phyloP scores from a whole-genome alignment of 1,140 invertebrate species.

The Eurytemora carolleeae region DNA sequence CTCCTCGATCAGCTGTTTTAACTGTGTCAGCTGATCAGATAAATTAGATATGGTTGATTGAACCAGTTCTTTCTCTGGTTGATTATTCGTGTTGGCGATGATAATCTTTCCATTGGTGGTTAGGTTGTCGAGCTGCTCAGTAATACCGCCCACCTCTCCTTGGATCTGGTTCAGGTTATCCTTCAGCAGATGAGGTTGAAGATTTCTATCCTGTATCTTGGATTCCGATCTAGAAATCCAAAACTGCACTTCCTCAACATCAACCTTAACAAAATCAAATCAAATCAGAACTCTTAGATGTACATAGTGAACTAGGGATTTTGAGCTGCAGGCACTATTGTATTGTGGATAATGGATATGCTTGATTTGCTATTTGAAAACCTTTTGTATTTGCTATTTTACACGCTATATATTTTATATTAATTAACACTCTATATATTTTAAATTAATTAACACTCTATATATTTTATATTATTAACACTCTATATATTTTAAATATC shows the following conservation, averaged over 20 bases:
- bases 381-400: no score
- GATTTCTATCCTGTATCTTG: conserved; percentile 52
- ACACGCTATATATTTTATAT: no score
- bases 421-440: no score
- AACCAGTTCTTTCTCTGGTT: conserved; percentile 50
- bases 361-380: no score
- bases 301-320: no score
- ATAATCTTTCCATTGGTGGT: conserved; percentile 53
- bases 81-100: conserved; percentile 51
- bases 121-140: conserved; percentile 53
- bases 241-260: conserved; percentile 53
- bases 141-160: conserved; percentile 44
- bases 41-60: conserved; percentile 49
- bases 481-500: no score
- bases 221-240: conserved; percentile 63
- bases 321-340: no score
- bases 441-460: no score
- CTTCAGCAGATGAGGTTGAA: conserved; percentile 51
- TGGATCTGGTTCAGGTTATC: conserved; percentile 53
- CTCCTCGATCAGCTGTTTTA: conserved; percentile 52
- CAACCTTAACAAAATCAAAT: conserved; percentile 30
- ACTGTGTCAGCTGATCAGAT: conserved; percentile 51
- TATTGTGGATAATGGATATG: no score
- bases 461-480: no score
- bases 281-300: no score